phyloP scores from a whole-genome alignment of 92 coral and sea anemone genomes.

The Chrysogorgia sp. region DNA sequence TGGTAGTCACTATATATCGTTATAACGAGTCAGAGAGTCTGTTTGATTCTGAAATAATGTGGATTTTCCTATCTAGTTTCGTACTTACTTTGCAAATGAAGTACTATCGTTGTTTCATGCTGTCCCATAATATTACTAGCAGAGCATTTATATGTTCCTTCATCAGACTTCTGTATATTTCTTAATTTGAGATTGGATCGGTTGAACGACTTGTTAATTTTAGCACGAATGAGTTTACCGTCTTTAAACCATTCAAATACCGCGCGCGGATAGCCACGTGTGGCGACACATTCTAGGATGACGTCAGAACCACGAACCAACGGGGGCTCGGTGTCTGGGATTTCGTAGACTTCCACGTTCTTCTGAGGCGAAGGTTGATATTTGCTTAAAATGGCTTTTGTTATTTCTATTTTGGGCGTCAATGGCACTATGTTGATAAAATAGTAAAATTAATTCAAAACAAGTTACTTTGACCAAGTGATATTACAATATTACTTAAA shows the following conservation, averaged over 20 bases:
- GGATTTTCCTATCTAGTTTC: too few relatives aligned
- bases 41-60: too few relatives aligned
- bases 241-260: slow-evolving; percentile 30
- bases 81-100: slow-evolving; percentile 13
- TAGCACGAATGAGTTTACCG: slow-evolving; percentile 4
- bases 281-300: slow-evolving; percentile 27
- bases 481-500: too few relatives aligned
- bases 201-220: slow-evolving; percentile 18
- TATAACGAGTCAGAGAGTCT: too few relatives aligned
- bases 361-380: slow-evolving; percentile 23
- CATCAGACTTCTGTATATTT: slow-evolving; percentile 50
- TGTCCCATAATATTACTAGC: slow-evolving; percentile 82
- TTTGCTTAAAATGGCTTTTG: slow-evolving; percentile 22
- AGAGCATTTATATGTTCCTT: slow-evolving; percentile 78
- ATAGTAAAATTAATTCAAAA: background rate
- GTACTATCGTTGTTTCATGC: slow-evolving; percentile 21
- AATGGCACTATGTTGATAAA: background rate
- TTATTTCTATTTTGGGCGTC: slow-evolving; percentile 23
- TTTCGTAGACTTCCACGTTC: slow-evolving; percentile 28
- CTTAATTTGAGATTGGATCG: slow-evolving; percentile 20
- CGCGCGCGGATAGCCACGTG: slow-evolving; percentile 15
- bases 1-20: too few relatives aligned
- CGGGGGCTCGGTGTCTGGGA: background rate
- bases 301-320: slow-evolving; percentile 34
- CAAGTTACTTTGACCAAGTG: background rate